These are phyloP conservation scores for Clarias pachynema DNA, from an alignment of 2,797 vertebrate species.

Conservation along the genomic window DNA sequence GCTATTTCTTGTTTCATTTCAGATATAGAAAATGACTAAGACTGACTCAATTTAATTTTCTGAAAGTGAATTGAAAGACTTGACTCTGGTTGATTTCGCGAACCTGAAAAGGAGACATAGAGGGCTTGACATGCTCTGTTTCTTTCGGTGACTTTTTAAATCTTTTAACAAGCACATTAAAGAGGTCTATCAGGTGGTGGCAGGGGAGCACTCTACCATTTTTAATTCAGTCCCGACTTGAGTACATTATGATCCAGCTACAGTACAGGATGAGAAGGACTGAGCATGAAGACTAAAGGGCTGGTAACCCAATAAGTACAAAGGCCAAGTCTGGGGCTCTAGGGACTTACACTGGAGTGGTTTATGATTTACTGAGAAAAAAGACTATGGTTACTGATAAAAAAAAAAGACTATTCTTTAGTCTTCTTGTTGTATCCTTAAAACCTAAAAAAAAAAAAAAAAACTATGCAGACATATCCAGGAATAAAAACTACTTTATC, in stretches of 20 bases:
- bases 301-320: constrained; percentile 40
- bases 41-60: background rate
- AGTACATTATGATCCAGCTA: constrained; percentile 37
- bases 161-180: constrained; percentile 26
- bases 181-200: background rate
- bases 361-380: background rate
- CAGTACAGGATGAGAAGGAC: background rate
- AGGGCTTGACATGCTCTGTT: background rate
- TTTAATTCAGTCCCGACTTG: constrained; percentile 8
- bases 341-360: background rate
- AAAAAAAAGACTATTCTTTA: background rate
- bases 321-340: constrained; percentile 25
- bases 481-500: background rate
- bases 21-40: background rate
- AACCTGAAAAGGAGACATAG: background rate
- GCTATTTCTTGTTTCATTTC: background rate
- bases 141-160: background rate
- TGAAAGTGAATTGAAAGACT: background rate
- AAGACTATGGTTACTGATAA: background rate
- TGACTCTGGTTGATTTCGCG: background rate
- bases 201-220: constrained; percentile 24
- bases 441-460: background rate
- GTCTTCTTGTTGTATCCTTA: background rate
- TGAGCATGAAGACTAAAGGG: background rate
- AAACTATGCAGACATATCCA: background rate